Conservation (phyloP, 2,797 vertebrate species). For the Microctenopoma steveboyesi region DNA sequence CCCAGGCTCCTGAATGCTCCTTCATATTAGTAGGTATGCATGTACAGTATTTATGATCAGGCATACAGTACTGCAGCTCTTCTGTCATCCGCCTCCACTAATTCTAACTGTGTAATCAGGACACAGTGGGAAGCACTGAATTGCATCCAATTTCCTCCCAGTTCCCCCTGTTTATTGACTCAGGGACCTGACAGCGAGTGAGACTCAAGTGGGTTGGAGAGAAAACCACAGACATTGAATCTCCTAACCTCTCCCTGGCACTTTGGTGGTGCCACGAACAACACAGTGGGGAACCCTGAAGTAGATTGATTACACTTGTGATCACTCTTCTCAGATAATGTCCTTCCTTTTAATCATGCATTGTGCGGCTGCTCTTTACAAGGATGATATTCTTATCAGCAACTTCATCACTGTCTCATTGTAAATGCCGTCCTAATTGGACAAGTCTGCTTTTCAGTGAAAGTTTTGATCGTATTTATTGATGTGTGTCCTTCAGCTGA, state of each 20-base stretch:
- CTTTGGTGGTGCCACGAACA: constrained; percentile 51
- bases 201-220: constrained; percentile 45
- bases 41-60: constrained; percentile 36
- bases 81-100: constrained; percentile 41
- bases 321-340: constrained; percentile 77
- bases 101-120: constrained; percentile 68
- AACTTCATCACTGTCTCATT: constrained; percentile 79
- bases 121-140: constrained; percentile 60
- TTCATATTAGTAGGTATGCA: too few species aligned
- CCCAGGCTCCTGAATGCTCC: too few species aligned
- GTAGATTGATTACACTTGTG: constrained; percentile 79
- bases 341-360: constrained; percentile 76
- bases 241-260: constrained; percentile 51
- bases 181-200: constrained; percentile 50
- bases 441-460: constrained; percentile 47
- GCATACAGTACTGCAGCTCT: constrained; percentile 22
- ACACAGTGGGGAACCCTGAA: constrained; percentile 60
- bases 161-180: constrained; percentile 71
- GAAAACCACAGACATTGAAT: constrained; percentile 51
- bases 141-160: constrained; percentile 67
- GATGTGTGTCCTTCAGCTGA: constrained; percentile 44
- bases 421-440: constrained; percentile 70
- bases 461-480: constrained; percentile 57
- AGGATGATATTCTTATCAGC: constrained; percentile 73
- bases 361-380: constrained; percentile 73